Base-by-base conservation (phyloP, 2,797 vertebrate species). In the Perodicticus potto region DNA sequence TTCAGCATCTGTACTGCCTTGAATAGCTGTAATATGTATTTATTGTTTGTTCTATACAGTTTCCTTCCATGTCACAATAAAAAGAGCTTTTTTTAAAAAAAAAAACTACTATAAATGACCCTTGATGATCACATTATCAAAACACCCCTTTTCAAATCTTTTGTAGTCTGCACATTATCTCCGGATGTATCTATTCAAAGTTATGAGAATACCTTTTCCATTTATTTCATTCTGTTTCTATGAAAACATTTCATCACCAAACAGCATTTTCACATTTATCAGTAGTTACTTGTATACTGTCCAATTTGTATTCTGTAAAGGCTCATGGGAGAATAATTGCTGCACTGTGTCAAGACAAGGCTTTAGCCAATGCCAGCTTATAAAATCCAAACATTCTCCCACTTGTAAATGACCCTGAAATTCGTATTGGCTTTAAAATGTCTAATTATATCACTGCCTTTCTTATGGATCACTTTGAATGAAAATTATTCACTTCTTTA, bases 101-200 rank as follows among this genome's bases (percentile, higher is more conserved):
- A 97, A 96, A 93, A 25, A 89, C 95, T 86, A 83, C 95, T 97
- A 43, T 96, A 97, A 97, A 89, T 97, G 61, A 9, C 57, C n/a
- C 70, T 97, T 95, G 87, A 86, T 95, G 45, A 94, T 97, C 86
- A 97, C 85, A 93, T 97, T 94, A 96, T 82, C 19, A 7, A 97
- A 97, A 94, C 0, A 83, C 25, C 93, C 91, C 73, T 95, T 97
- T 91, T 96, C 91, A 96, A 55, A 27, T 45, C 96, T 97, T 97
- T 98, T 97, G 96, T 94, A 37, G 20, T 82, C 89, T 91, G 73
- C 93, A 95, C 96, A 97, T 97, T 96, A 95, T 82, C 73, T 88
- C 97, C 97, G 92, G 84, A 94, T 97, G 22, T 76, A 96, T 97
- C 96, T 98, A 96, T 92, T 98, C 96, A 97, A 91, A 91, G 92